phyloP scores from a whole-genome alignment of 1,140 invertebrate species.

The Teleopsis dalmanni region DNA sequence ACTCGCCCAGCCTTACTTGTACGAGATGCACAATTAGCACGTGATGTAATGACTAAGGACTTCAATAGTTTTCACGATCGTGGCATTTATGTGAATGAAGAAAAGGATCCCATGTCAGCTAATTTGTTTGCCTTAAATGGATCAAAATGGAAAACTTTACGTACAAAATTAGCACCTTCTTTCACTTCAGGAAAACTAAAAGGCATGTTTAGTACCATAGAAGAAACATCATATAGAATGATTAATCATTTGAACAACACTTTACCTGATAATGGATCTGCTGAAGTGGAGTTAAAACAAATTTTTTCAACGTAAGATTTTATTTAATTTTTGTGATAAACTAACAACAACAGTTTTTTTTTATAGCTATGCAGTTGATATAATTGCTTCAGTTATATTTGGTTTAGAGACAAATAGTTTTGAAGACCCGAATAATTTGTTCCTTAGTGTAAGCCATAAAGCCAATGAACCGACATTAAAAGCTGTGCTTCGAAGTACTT shows the following conservation, averaged over 20 bases:
- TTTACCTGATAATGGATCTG: constrained; percentile 13
- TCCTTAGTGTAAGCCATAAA: constrained; percentile 14
- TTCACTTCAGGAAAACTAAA: constrained; percentile 51
- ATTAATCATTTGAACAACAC: constrained; percentile 15
- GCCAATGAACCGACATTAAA: constrained; percentile 12
- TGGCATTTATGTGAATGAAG: constrained; percentile 40
- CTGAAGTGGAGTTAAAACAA: constrained; percentile 6
- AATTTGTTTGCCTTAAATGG: constrained; percentile 42
- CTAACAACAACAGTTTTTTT: not conserved
- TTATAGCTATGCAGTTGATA: constrained; percentile 27
- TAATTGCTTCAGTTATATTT: constrained; percentile 33
- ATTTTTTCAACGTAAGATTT: constrained; percentile 10
- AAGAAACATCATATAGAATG: constrained; percentile 35
- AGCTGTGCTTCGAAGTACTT: constrained; percentile 7
- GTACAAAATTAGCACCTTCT: constrained; percentile 46
- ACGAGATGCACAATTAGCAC: constrained; percentile 45
- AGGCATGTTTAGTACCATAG: constrained; percentile 44
- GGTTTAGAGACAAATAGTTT: constrained; percentile 34
- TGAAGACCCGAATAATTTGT: constrained; percentile 19
- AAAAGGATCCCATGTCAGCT: constrained; percentile 23
- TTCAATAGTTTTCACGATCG: constrained; percentile 45
- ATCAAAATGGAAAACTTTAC: constrained; percentile 46
- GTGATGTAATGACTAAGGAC: constrained; percentile 44
- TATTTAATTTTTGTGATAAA: not conserved
- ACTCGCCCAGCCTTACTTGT: constrained; percentile 42